Percentiles rank a stretch among this genome's conserved stretches.
Conservation (phyloP, 1,140 invertebrate species). For the Nebria ingens region DNA sequence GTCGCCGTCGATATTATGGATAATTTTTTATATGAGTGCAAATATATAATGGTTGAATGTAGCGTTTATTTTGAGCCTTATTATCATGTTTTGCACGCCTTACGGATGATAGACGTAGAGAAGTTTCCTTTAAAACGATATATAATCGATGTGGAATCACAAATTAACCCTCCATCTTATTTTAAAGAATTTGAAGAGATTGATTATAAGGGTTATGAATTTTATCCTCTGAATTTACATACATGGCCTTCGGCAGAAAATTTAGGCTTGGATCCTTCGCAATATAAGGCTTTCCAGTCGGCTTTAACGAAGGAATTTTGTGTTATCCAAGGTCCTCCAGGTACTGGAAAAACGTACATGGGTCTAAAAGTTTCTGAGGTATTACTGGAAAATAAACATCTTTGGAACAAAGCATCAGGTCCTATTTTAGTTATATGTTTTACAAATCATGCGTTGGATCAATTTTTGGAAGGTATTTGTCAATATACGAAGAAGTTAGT, state of each 20-base stretch:
- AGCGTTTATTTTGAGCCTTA: constrained; percentile 61
- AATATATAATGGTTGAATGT: constrained; percentile 52
- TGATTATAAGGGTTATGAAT: constrained; percentile 15
- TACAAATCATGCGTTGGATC: constrained; percentile 82
- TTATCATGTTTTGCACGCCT: constrained; percentile 46
- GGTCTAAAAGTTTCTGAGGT: constrained; percentile 53
- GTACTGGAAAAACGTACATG: constrained; percentile 72
- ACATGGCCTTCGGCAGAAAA: constrained; percentile 35
- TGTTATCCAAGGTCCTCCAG: constrained; percentile 72
- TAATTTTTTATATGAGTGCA: constrained; percentile 29
- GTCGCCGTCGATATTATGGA: constrained; percentile 36
- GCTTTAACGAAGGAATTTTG: constrained; percentile 51
- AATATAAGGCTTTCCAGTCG: constrained; percentile 45
- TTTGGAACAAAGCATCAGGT: constrained; percentile 19
- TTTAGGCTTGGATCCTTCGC: constrained; percentile 44
- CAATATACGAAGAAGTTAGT: constrained; percentile 46
- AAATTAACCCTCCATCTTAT: constrained; percentile 21
- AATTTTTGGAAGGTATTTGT: constrained; percentile 69
- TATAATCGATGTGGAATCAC: constrained; percentile 40
- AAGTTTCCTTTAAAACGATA: constrained; percentile 54
- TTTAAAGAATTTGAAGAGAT: constrained; percentile 8
- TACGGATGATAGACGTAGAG: constrained; percentile 41
- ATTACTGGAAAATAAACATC: constrained; percentile 41
- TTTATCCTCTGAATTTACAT: constrained; percentile 23
- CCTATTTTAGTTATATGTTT: constrained; percentile 73